Base-by-base conservation (phyloP, 2,113 vertebrate genomes). In the Engystomops pustulosus region DNA sequence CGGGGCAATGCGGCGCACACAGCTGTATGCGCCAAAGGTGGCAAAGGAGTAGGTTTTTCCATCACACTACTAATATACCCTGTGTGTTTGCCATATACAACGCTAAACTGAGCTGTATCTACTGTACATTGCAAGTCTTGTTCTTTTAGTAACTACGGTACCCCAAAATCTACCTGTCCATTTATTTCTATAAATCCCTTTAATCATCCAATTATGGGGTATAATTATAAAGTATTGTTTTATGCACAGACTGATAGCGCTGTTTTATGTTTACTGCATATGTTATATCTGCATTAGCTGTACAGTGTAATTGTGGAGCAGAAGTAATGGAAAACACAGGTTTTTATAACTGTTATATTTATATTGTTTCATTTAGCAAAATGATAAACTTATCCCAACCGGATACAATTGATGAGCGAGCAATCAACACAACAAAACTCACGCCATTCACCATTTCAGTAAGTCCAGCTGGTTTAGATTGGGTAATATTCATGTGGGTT, bases 381-480 rank as follows among this genome's bases (percentile, higher is more conserved):
- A 97, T 99, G 97, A 95, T 99, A 88, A 99, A 99, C 90, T 92
- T 95, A 84, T 98, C 98, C 41, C 95, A 98, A 87, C 93, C 96
- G 27, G 96, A 99, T 83, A 99, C 97, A 9, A 98, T 99, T 86
- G 98, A 99, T 85, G 98, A 99, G 90, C 93, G 98, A 87, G 97
- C 97, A 87, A 96, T 99, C 91, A 99, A 99, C 92, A 98, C 94
- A 51, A 98, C 95, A 90, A 99, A 97, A 30, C 93, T 95, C 6
- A 95, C 97, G 23, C 95, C 95, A 79, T 99, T 99, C 90, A 99
- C 94, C 47, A 58, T 96, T 93, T 97, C 94, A 90, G 94, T 95
- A 92, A 99, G 98, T 96, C 62, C 62, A 20, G n/a, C n/a, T n/a
- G n/a, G n/a, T n/a, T n/a, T n/a, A n/a, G n/a, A n/a, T n/a, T n/a